Conservation (phyloP, 2,113 vertebrate species). For the Ornithorhynchus anatinus region DNA sequence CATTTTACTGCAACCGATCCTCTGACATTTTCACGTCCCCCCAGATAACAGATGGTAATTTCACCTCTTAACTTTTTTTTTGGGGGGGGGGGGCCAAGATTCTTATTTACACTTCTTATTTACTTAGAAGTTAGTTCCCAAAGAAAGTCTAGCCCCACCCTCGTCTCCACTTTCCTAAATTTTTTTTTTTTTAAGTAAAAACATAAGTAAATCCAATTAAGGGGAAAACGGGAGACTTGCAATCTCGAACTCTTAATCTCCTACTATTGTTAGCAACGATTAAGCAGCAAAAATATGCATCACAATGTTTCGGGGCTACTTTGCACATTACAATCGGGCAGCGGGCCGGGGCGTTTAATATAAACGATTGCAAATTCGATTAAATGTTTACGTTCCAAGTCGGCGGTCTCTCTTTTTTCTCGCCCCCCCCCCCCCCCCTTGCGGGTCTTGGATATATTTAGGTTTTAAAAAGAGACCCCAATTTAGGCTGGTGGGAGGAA, state of each 20-base stretch:
- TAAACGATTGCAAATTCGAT: conserved; percentile 54
- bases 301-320: conserved; percentile 66
- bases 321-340: conserved; percentile 66
- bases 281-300: conserved; percentile 68
- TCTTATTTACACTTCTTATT: conserved; percentile 77
- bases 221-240: conserved; percentile 56
- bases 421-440: too few relatives aligned
- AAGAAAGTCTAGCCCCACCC: conserved; percentile 71
- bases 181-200: conserved; percentile 68
- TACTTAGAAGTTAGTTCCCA: conserved; percentile 81
- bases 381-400: conserved; percentile 59
- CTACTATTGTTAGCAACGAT: conserved; percentile 73
- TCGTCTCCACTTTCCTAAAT: conserved; percentile 67
- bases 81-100: conserved; percentile 77
- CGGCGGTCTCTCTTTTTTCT: conserved; percentile 60
- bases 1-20: conserved; percentile 83
- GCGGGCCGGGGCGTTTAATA: conserved; percentile 65
- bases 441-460: conserved; percentile 58
- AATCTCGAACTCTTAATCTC: conserved; percentile 80
- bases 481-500: conserved; percentile 72
- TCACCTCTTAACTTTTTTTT: conserved; percentile 80
- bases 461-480: conserved; percentile 64
- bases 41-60: conserved; percentile 63
- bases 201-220: conserved; percentile 58
- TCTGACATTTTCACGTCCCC: conserved; percentile 76